Conservation (phyloP, 2,797 vertebrate genomes). For the Notamacropus eugenii region DNA sequence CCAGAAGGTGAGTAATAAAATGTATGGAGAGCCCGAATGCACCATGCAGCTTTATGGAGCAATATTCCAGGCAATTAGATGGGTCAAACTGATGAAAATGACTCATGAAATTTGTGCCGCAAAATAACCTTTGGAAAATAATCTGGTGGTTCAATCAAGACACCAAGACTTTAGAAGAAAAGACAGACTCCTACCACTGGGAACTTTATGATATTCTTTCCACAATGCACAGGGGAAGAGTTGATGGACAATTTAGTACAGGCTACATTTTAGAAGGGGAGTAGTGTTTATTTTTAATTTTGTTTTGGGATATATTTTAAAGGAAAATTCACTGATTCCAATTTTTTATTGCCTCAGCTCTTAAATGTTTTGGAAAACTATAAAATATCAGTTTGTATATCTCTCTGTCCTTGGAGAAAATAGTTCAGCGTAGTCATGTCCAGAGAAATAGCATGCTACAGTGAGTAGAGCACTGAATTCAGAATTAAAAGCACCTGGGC, state of each 20-base stretch:
- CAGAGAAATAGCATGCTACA: neutral
- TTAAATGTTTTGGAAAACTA: conserved; percentile 16
- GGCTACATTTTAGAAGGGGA: neutral
- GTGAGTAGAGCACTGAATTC: neutral
- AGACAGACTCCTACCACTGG: neutral
- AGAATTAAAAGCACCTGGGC: neutral
- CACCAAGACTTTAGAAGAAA: neutral
- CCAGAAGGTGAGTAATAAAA: conserved; percentile 61
- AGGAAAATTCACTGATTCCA: conserved; percentile 14
- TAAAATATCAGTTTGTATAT: neutral
- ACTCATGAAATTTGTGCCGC: conserved; percentile 10
- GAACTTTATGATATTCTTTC: neutral
- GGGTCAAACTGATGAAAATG: conserved; percentile 43
- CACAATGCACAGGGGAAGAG: neutral
- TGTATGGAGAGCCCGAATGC: conserved; percentile 54
- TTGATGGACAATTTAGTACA: neutral
- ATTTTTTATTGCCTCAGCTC: conserved; percentile 13
- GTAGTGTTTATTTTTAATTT: neutral
- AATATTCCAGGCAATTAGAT: conserved; percentile 39
- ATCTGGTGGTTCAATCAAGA: neutral
- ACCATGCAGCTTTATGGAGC: conserved; percentile 22
- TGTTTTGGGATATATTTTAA: conserved; percentile 10
- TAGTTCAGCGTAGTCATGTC: neutral
- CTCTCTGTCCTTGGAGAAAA: conserved; percentile 26
- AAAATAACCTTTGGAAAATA: conserved; percentile 32